These are phyloP conservation scores for Olivierus martensii DNA, from an alignment of 1,140 invertebrate genomes.

Conservation along the genomic window DNA sequence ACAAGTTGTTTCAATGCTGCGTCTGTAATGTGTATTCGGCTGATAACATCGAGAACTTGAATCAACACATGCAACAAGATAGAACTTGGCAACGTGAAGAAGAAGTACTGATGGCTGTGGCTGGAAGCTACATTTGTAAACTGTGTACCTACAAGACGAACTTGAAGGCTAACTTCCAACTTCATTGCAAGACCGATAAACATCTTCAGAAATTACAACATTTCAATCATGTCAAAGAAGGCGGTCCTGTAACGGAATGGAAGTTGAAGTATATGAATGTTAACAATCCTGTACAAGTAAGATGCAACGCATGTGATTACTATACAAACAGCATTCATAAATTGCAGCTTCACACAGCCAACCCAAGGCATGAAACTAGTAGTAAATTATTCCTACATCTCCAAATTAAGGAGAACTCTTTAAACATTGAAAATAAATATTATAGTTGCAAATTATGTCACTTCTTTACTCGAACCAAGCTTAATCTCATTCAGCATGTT, in stretches of 20 bases:
- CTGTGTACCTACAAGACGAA: constrained; percentile 98
- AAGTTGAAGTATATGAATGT: constrained; percentile 73
- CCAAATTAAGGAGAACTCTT: constrained; percentile 5
- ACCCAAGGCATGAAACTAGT: constrained; percentile 70
- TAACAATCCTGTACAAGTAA: constrained; percentile 72
- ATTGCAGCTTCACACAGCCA: constrained; percentile 77
- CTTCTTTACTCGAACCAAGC: constrained; percentile 61
- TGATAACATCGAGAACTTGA: constrained; percentile 77
- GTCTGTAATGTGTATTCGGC: constrained; percentile 85
- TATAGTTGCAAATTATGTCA: constrained; percentile 78
- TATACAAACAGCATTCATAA: constrained; percentile 95
- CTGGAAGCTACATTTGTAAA: constrained; percentile 92
- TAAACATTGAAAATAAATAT: constrained; percentile 24
- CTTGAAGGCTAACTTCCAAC: constrained; percentile 97
- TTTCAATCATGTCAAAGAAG: constrained; percentile 95
- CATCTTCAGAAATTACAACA: constrained; percentile 94
- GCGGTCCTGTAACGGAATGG: constrained; percentile 85
- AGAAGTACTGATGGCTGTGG: constrained; percentile 76
- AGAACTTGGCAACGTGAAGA: constrained; percentile 74
- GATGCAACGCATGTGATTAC: constrained; percentile 94
- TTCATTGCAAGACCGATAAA: constrained; percentile 99
- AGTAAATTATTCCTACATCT: constrained; percentile 71
- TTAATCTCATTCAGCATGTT: constrained; percentile 75
- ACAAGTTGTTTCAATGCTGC: constrained; percentile 77
- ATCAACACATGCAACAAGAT: constrained; percentile 81